phyloP scores from a whole-genome alignment of 2,888 invertebrate genomes.

The Philereme vetulata region DNA sequence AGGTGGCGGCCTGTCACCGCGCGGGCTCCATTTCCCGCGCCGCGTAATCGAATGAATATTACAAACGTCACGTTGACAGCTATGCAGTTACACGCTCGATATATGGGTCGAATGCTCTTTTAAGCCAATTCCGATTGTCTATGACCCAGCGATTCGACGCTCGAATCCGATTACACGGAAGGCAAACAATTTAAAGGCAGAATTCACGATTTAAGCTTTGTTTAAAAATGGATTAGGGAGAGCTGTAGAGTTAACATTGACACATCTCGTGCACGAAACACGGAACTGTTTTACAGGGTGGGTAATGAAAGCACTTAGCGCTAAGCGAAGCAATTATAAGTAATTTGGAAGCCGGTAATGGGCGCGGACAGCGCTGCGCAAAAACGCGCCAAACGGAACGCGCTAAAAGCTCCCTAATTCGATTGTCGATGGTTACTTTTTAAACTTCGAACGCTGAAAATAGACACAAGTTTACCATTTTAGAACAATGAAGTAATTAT shows the following conservation, averaged over 20 bases:
- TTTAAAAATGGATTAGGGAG: slow-evolving; percentile 56
- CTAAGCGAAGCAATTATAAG: slow-evolving; percentile 84
- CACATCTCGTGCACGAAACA: slow-evolving; percentile 53
- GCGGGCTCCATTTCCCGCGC: slow-evolving; percentile 73
- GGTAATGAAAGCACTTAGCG: slow-evolving; percentile 83
- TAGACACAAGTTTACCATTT: slow-evolving; percentile 41
- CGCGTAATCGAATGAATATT: slow-evolving; percentile 81
- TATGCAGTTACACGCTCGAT: slow-evolving; percentile 65
- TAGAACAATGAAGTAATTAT: background rate
- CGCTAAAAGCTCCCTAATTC: slow-evolving; percentile 83
- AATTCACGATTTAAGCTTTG: slow-evolving; percentile 31
- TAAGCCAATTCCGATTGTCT: slow-evolving; percentile 64
- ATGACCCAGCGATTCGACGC: slow-evolving; percentile 46
- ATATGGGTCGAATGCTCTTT: slow-evolving; percentile 74
- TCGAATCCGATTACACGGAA: slow-evolving; percentile 37
- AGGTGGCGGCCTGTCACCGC: slow-evolving; percentile 74
- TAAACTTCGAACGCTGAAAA: slow-evolving; percentile 60
- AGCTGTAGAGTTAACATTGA: slow-evolving; percentile 59
- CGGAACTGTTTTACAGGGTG: slow-evolving; percentile 66
- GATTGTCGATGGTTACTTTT: slow-evolving; percentile 77
- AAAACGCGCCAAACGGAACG: slow-evolving; percentile 80
- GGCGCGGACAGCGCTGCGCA: slow-evolving; percentile 80
- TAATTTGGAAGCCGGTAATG: slow-evolving; percentile 80
- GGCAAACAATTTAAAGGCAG: slow-evolving; percentile 26
- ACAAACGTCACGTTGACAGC: slow-evolving; percentile 76